Evolutionary conservation across 2,797 vertebrate species (phyloP).

Genomic region (Tinamus major): DNA sequence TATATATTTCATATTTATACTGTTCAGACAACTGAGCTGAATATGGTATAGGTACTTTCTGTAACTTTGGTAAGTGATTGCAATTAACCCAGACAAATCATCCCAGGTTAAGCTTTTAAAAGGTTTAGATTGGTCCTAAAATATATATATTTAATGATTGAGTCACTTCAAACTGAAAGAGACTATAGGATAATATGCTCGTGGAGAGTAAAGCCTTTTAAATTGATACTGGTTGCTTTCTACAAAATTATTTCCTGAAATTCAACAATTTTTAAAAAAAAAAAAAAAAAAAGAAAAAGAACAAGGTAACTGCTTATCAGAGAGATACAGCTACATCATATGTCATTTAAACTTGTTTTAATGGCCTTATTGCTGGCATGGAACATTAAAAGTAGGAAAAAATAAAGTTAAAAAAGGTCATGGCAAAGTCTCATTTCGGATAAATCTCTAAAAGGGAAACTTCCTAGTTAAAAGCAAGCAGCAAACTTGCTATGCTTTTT

Average conservation of each 20-base stretch:
- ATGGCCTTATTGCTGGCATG: neutral
- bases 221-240: neutral
- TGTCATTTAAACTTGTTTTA: neutral
- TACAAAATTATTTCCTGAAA: neutral
- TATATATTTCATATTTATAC: neutral
- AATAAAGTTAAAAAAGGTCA: neutral
- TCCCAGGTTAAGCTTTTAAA: neutral
- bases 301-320: neutral
- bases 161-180: neutral
- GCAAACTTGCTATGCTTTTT: neutral
- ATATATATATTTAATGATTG: neutral
- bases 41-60: neutral
- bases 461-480: neutral
- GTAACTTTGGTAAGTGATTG: neutral
- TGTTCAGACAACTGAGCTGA: neutral
- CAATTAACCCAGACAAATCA: neutral
- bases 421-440: neutral
- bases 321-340: neutral
- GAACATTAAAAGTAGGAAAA: neutral
- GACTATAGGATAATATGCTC: neutral
- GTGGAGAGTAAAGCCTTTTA: neutral
- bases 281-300: no score
- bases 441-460: neutral
- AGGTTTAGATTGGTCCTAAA: neutral
- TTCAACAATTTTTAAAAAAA: no score